Evolutionary conservation across 1,140 invertebrate genomes (phyloP).

Genomic region (Drosophila ogumai): DNA sequence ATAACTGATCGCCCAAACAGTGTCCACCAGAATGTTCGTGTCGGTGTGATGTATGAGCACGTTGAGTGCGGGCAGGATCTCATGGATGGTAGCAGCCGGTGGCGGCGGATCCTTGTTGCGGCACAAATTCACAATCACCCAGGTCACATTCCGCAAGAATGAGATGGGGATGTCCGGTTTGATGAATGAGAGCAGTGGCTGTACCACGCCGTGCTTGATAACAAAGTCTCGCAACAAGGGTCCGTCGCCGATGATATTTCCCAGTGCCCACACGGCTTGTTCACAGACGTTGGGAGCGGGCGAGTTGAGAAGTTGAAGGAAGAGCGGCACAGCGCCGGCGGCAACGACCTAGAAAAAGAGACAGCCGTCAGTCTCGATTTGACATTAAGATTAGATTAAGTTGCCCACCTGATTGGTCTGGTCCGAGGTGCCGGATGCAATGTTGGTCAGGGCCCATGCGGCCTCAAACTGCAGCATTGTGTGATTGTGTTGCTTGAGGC

Average conservation of each 20-base stretch:
- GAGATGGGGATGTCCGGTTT: slow-evolving; percentile 96
- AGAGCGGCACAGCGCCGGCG: slow-evolving; percentile 97
- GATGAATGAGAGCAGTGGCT: slow-evolving; percentile 95
- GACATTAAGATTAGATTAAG: neutral
- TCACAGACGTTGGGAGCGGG: slow-evolving; percentile 99
- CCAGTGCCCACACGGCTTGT: slow-evolving; percentile 99
- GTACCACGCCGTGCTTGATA: slow-evolving; percentile 95
- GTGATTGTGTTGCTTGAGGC: slow-evolving; percentile 94
- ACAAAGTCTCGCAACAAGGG: slow-evolving; percentile 95
- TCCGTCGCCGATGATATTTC: slow-evolving; percentile 97
- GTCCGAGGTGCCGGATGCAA: slow-evolving; percentile 97
- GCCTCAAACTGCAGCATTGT: slow-evolving; percentile 98
- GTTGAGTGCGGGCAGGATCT: slow-evolving; percentile 97
- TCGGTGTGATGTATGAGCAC: slow-evolving; percentile 97
- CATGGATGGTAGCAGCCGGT: slow-evolving; percentile 93
- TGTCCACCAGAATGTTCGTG: slow-evolving; percentile 98
- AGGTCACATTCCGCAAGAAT: slow-evolving; percentile 98
- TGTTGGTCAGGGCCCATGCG: slow-evolving; percentile 99
- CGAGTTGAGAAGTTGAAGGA: slow-evolving; percentile 95
- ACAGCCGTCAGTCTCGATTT: neutral
- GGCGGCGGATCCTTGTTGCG: slow-evolving; percentile 98
- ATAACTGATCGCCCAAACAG: slow-evolving; percentile 99
- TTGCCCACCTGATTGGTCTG: slow-evolving; percentile 92
- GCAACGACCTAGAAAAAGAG: slow-evolving; percentile 91
- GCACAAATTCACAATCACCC: slow-evolving; percentile 99